Base-by-base conservation (phyloP, 1,140 invertebrate species). In the Psix sp. region DNA sequence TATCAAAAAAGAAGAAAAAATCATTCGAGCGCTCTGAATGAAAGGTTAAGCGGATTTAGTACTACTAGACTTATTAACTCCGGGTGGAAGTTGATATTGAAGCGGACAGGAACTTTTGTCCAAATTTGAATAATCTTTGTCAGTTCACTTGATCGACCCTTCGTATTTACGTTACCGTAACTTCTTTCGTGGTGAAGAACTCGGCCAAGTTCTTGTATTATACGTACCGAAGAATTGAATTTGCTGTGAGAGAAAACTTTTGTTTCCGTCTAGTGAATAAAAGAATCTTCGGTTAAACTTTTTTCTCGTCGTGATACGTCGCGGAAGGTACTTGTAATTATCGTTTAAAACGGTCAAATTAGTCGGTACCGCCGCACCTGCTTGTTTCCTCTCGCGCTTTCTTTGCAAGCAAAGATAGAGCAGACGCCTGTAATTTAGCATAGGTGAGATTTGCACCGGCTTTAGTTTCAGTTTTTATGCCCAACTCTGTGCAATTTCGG, bases 11-110 rank as follows among this genome's bases (percentile, higher is more conserved):
- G n/a, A n/a, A n/a, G n/a, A n/a, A n/a, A n/a, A n/a, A n/a, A n/a
- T n/a, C n/a, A n/a, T 49, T 49, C 52, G 26, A 36, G 17, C 36
- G 74, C 59, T 43, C 13, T 49, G 54, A 71, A 68, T 52, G 63
- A 46, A 33, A 73, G 75, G 74, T 78, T 77, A 76, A 70, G 68
- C 63, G 79, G 79, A 82, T 80, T 80, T 80, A 80, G 75, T 72
- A 52, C 67, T 74, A 75, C 74, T 77, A 77, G 79, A 80, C 77
- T 80, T 82, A 82, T 80, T 82, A 82, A 80, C 79, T 82, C 74
- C 62, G 54, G 59, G 80, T 75, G 71, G 65, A 78, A 80, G 76
- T 79, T 78, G 74, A 82, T 80, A 80, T 78, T 78, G 78, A 78
- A 71, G 66, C 75, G 65, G 65, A 59, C 60, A 60, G 45, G 54